Conservation (phyloP, 2,113 vertebrate genomes). For the Oreochromis niloticus region DNA sequence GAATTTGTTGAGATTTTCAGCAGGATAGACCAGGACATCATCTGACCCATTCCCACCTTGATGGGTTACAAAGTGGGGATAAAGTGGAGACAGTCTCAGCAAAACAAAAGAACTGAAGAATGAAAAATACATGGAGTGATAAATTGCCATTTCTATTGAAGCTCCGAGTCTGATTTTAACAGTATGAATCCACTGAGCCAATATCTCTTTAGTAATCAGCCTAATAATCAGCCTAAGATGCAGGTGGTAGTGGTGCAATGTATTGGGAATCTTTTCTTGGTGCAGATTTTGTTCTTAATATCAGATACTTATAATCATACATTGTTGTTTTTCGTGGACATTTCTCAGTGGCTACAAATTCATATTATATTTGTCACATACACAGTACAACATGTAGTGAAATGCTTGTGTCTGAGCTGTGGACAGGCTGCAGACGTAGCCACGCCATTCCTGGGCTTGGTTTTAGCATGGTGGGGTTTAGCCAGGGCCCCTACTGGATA, state of each 20-base stretch:
- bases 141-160: neutral
- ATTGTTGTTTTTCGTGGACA: neutral
- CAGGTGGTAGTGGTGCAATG: neutral
- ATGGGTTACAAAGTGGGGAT: neutral
- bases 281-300: neutral
- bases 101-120: neutral
- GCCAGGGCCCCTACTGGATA: neutral
- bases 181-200: neutral
- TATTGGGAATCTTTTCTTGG: neutral
- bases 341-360: neutral
- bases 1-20: neutral
- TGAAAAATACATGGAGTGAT: neutral
- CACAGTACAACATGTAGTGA: neutral
- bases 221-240: neutral
- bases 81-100: neutral
- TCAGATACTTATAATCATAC: neutral
- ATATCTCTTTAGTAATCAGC: neutral
- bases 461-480: neutral
- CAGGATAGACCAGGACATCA: neutral
- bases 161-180: neutral
- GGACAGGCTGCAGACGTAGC: neutral
- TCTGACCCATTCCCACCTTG: neutral
- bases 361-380: neutral
- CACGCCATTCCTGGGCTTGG: neutral
- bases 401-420: neutral